Evolutionary conservation across 2,113 vertebrate genomes (phyloP), one percentile per base, ranked within the genome.

Genomic region (Mastomys natalensis): DNA sequence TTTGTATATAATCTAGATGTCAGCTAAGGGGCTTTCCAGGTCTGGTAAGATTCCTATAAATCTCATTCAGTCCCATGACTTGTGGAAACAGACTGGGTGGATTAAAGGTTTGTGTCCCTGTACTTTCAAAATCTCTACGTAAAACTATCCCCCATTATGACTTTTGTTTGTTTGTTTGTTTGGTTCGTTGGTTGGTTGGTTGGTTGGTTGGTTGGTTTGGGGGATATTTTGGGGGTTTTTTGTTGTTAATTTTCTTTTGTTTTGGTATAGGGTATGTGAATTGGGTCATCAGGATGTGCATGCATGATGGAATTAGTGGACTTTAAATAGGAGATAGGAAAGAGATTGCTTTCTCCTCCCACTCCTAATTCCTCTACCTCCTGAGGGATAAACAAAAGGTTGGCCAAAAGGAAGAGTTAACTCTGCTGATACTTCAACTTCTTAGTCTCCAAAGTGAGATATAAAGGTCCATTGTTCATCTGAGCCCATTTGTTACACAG

Each of bases 1-100:
- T 93, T 73, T 45, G 26, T 62, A 34, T 53, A n/a, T 85, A 94
- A 68, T 29, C 43, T 37, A 87, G 55, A 89, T 91, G 17, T 91
- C 31, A 80, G n/a, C 74, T 24, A 19, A 88, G 68, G 66, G 43
- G 29, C 2, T 90, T 95, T 58, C 29, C 22, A 82, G 48, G 55
- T 78, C 45, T 92, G 40, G n/a, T 53, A 73, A 70, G 73, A 64
- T 81, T 74, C 26, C 34, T 73, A 29, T 11, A 73, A 45, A 73
- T 1, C 21, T 11, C 16, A 34, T 87, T 16, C 17, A 70, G 3
- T 64, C 7, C 3, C 17, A 13, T 58, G 31, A 6, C 40, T 51
- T 89, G 0, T 91, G 4, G 73, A 82, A 86, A 11, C 16, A 6
- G 1, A 70, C 10, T 87, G 70, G 3, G 3, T 37, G 0, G 17